Conservation (phyloP, 2,888 invertebrate genomes). For the Holacanthella duospinosa region DNA sequence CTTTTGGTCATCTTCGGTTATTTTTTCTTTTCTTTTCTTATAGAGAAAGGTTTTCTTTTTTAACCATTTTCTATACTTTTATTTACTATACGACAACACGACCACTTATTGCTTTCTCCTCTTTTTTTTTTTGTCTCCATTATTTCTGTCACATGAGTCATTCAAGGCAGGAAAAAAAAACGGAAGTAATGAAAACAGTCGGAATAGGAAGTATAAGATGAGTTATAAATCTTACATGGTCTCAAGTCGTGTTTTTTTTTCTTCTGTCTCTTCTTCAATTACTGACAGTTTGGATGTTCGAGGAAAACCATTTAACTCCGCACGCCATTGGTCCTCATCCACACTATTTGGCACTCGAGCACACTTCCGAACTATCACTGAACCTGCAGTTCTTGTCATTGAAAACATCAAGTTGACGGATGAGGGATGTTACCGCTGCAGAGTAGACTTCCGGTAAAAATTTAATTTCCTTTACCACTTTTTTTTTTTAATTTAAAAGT, state of each 20-base stretch:
- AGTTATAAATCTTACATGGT: slow-evolving; percentile 33
- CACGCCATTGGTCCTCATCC: slow-evolving; percentile 72
- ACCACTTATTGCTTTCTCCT: too few species aligned
- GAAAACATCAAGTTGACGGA: slow-evolving; percentile 77
- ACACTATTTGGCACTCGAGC: slow-evolving; percentile 78
- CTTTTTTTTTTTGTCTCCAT: neutral
- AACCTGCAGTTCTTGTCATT: slow-evolving; percentile 69
- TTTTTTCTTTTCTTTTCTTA: too few species aligned
- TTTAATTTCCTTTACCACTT: too few species aligned
- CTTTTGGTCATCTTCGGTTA: too few species aligned
- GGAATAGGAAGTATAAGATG: slow-evolving; percentile 18
- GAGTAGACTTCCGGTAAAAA: slow-evolving; percentile 84
- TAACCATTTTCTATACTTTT: too few species aligned
- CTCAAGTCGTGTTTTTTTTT: too few species aligned
- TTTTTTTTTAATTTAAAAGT: too few species aligned
- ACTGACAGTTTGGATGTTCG: slow-evolving; percentile 72
- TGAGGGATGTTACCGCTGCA: slow-evolving; percentile 78
- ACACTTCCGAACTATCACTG: slow-evolving; percentile 65
- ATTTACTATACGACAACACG: too few species aligned
- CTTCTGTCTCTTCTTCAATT: slow-evolving; percentile 29
- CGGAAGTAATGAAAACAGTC: slow-evolving; percentile 27
- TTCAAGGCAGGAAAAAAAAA: slow-evolving; percentile 19
- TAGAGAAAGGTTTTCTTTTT: too few species aligned
- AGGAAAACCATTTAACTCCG: slow-evolving; percentile 66
- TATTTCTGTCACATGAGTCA: neutral